phyloP scores from a whole-genome alignment of 2,113 vertebrate species.

The Sclerurus mexicanus region DNA sequence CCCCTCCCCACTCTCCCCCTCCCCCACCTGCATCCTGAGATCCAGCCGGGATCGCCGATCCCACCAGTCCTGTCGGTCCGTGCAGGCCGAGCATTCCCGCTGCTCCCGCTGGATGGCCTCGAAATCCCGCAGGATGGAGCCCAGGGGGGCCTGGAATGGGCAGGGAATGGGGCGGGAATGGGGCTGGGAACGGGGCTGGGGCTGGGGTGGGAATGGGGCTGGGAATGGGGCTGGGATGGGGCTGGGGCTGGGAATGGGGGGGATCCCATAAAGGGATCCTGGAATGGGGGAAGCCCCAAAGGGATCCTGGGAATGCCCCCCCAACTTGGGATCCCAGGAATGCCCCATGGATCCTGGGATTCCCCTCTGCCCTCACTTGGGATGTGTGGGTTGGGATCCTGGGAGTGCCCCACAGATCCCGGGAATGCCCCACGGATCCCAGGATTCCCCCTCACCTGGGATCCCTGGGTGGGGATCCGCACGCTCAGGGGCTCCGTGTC shows the following conservation, averaged over 20 bases:
- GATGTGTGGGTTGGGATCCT: too few species aligned
- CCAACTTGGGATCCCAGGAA: too few species aligned
- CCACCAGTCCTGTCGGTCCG: neutral
- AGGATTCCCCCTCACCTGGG: neutral
- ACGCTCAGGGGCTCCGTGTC: constrained; percentile 76
- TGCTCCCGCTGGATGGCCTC: neutral
- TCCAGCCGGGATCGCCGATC: neutral
- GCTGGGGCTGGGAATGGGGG: too few species aligned
- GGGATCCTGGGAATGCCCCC: too few species aligned
- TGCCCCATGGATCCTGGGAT: too few species aligned
- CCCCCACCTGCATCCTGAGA: neutral
- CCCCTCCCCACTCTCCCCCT: too few species aligned
- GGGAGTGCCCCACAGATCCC: too few species aligned
- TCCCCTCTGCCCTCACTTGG: too few species aligned
- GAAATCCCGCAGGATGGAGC: neutral
- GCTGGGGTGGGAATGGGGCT: too few species aligned
- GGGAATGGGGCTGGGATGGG: too few species aligned
- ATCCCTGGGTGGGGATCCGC: constrained; percentile 67
- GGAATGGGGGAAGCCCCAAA: neutral
- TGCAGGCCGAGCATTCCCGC: neutral
- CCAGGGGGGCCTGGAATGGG: neutral
- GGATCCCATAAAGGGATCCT: neutral
- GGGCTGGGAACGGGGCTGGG: too few species aligned
- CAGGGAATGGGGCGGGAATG: neutral
- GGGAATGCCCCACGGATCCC: neutral